Evolutionary conservation across 2,797 vertebrate genomes (phyloP).

Genomic region (Propithecus perrieri): DNA sequence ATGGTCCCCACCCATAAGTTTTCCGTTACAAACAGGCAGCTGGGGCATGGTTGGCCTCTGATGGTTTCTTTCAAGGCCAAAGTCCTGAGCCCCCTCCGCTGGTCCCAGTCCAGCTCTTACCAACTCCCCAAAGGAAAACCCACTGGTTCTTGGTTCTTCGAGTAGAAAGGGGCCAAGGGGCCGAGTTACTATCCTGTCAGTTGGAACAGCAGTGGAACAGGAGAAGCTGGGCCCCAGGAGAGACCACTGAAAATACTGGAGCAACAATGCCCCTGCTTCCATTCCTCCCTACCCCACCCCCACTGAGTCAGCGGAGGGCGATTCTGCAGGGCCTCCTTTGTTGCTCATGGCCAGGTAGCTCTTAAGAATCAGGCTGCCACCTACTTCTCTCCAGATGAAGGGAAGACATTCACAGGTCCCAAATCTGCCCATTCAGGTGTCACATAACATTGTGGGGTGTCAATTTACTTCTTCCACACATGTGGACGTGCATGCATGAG

Average conservation of each 20-base stretch:
- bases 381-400: constrained; percentile 61
- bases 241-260: constrained; percentile 46
- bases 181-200: constrained; percentile 33
- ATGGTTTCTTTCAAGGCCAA: constrained; percentile 60
- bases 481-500: constrained; percentile 1
- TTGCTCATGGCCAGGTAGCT: constrained; percentile 5
- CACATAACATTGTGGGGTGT: constrained; percentile 28
- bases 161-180: not conserved
- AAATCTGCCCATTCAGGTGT: constrained; percentile 41
- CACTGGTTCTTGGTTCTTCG: constrained; percentile 46
- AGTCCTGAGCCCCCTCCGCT: constrained; percentile 24
- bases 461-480: constrained; percentile 55
- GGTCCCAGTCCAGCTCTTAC: constrained; percentile 52
- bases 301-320: not conserved
- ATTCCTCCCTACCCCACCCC: not conserved
- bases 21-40: constrained; percentile 70
- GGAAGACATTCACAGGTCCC: constrained; percentile 39
- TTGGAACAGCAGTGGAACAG: constrained; percentile 29
- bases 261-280: constrained; percentile 16
- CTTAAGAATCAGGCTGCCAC: constrained; percentile 51
- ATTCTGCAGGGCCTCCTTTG: constrained; percentile 10
- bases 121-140: constrained; percentile 60
- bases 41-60: constrained; percentile 47
- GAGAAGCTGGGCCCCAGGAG: constrained; percentile 45
- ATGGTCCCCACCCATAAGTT: constrained; percentile 52